Evolutionary conservation across 2,113 vertebrate species (phyloP), one percentile per base, ranked within the genome.

Genomic region (Vombatus ursinus): DNA sequence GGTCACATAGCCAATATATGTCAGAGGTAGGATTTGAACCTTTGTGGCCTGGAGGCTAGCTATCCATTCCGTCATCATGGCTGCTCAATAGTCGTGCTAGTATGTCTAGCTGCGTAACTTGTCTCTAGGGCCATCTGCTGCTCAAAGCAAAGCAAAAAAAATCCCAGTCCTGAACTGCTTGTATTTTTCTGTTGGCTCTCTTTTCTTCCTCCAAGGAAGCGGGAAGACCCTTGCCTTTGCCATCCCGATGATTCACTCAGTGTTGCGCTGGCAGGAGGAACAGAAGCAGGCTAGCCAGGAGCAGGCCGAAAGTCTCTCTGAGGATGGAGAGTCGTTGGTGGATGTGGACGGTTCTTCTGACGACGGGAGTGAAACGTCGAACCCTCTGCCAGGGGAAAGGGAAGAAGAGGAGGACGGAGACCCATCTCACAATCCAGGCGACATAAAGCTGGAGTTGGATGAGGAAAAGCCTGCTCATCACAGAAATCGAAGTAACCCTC

Each of bases 211-310:
- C 94, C 94, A 97, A 99, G 99, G 99, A 98, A 99, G 99, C 0
- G 99, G 99, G 25, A 99, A 99, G 98, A 99, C 99, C 0, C 98
- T 99, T 92, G 99, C 99, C 93, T 99, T 99, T 97, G 99, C 99
- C 89, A 99, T 99, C 97, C 99, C 99, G 2, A 99, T 99, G 99
- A 99, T 99, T 97, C 99, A 99, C 89, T 97, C 98, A 61, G 99
- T 99, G 97, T 98, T 99, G 94, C 99, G 99, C 97, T 99, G 99
- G 99, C 99, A 98, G 96, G 98, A 1, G 28, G 97, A 96, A 89
- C 93, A 89, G 84, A 57, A 95, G 49, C 93, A 95, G 90, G 25
- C n/a, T 1, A 8, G 16, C 22, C 3, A 19, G 0, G n/a, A 49
- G 54, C 22, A 53, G 61, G 61, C 44, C 3, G 68, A 19, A 28